Evolutionary conservation across 2,888 invertebrate species (phyloP).

Genomic region (Embidobia sp.): DNA sequence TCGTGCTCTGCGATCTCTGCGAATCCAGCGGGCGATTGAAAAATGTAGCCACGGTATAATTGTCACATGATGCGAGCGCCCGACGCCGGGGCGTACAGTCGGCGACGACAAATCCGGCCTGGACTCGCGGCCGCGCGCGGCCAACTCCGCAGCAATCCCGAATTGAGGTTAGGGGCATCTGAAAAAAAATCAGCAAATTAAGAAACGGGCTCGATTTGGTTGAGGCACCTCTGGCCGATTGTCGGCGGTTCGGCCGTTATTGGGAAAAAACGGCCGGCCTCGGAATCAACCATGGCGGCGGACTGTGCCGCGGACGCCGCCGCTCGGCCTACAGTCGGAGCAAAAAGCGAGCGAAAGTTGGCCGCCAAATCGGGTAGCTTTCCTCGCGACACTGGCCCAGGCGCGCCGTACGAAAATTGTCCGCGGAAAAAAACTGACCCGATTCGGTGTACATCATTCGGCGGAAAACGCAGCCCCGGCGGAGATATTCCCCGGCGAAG

Average conservation of each 20-base stretch:
- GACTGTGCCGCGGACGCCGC: constrained; percentile 78
- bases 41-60: constrained; percentile 55
- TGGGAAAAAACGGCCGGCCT: too few relatives aligned
- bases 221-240: too few relatives aligned
- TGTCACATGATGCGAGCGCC: constrained; percentile 70
- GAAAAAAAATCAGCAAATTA: too few relatives aligned
- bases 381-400: constrained; percentile 71
- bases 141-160: too few relatives aligned
- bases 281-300: constrained; percentile 52
- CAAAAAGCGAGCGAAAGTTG: constrained; percentile 23
- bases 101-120: too few relatives aligned
- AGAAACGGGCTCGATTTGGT: too few relatives aligned
- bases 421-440: constrained; percentile 72
- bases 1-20: too few relatives aligned
- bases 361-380: constrained; percentile 15
- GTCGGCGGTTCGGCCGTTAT: too few relatives aligned
- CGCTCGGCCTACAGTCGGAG: constrained; percentile 69
- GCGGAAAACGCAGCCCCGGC: constrained; percentile 41
- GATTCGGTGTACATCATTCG: constrained; percentile 74
- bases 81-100: too few relatives aligned
- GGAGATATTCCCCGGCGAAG: constrained; percentile 66
- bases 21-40: constrained; percentile 42
- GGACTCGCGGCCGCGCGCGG: too few relatives aligned
- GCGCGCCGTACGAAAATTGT: constrained; percentile 76
- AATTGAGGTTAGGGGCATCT: too few relatives aligned